phyloP scores from a whole-genome alignment of 2,888 invertebrate genomes.

The Antitype chi region DNA sequence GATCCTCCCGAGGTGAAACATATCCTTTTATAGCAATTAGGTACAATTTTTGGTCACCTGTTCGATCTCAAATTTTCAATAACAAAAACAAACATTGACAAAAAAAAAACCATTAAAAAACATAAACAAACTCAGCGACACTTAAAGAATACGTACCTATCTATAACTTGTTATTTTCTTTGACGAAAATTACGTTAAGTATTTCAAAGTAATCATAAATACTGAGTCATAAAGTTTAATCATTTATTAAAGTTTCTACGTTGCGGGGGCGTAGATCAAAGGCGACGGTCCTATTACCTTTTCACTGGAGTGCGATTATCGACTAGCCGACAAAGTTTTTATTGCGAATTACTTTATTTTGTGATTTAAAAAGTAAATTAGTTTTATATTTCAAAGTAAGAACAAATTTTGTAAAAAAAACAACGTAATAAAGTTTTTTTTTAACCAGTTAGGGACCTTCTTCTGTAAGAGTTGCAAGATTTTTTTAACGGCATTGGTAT shows the following conservation, averaged over 20 bases:
- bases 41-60: not conserved
- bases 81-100: not conserved
- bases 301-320: conserved; percentile 48
- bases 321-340: conserved; percentile 36
- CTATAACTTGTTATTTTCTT: conserved; percentile 60
- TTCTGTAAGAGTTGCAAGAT: not conserved
- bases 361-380: conserved; percentile 28
- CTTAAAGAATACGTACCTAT: conserved; percentile 19
- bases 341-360: conserved; percentile 27
- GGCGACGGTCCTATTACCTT: conserved; percentile 48
- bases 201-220: conserved; percentile 74
- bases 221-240: conserved; percentile 75
- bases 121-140: conserved; percentile 15
- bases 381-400: not conserved
- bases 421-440: not conserved
- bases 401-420: not conserved
- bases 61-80: not conserved
- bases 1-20: not conserved
- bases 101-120: conserved; percentile 1
- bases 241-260: conserved; percentile 78
- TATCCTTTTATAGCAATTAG: not conserved
- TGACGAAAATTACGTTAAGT: conserved; percentile 70
- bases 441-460: not conserved
- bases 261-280: conserved; percentile 67
- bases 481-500: too few species aligned